Evolutionary conservation across 1,140 invertebrate species (phyloP), one percentile per base, ranked within the genome.

Genomic region (Bursaphelenchus mucronatus): DNA sequence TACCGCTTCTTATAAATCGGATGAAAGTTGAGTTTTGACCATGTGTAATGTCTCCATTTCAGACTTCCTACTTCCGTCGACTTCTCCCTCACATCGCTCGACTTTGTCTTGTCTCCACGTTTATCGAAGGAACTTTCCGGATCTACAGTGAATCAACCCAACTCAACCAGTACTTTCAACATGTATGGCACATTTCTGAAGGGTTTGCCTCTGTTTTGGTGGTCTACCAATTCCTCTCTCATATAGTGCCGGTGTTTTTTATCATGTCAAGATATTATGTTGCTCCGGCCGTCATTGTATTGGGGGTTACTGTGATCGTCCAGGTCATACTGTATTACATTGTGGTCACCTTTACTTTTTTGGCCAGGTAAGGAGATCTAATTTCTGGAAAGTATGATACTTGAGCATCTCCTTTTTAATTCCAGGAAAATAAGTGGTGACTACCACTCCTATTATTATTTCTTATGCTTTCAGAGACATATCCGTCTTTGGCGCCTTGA

Each of bases 91-190:
- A 94, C 66, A 85, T 97, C 56, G 95, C 95, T 4, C 86, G 95
- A 66, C 84, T 97, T 46, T 99, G 94, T 82, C 87, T 99, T 13
- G 95, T 99, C 74, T 93, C 93, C 64, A 99, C 96, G 73, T 99
- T 99, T 84, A 86, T 99, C 40, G 96, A 99, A 86, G 96, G 99
- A 87, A 95, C 96, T 0, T 86, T 98, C 47, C 87, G 96, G 68
- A 99, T 99, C 95, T 98, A 91, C 88, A 89, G 13, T 76, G 95
- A 99, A 83, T 99, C 95, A 95, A 87, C 87, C 43, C 93, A 97
- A 79, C 96, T 99, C 81, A 86, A 92, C 41, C 92, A 97, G 78
- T 99, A 97, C 79, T 97, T 97, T 91, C 69, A 75, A 80, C 88
- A 91, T 82, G 91, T 91, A 4, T 99, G 95, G 95, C 88, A 89